These are phyloP conservation scores for Peucedramus taeniatus DNA, from an alignment of 2,113 vertebrate genomes.

Conservation along the genomic window DNA sequence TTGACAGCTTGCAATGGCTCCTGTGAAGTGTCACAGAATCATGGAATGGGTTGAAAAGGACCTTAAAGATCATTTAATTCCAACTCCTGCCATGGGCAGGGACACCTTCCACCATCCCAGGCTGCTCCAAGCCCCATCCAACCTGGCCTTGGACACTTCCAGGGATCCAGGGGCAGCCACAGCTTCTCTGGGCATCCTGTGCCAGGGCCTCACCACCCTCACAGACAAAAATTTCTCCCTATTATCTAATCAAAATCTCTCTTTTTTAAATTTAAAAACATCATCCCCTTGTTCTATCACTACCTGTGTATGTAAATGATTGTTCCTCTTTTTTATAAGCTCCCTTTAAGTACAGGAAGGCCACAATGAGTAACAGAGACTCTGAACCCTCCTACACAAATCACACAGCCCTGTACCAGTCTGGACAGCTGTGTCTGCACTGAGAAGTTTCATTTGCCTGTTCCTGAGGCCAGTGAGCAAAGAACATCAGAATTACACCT, in stretches of 20 bases:
- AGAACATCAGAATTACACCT: background rate
- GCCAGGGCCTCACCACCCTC: background rate
- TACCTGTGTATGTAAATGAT: background rate
- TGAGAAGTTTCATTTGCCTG: background rate
- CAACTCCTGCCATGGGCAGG: background rate
- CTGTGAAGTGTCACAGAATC: background rate
- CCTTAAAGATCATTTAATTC: rapidly evolving
- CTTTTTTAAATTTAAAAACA: background rate
- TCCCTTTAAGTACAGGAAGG: background rate
- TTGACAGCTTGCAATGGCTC: background rate
- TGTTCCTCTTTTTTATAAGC: background rate
- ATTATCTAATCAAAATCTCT: background rate
- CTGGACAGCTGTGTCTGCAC: background rate
- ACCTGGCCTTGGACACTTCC: background rate
- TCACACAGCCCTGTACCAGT: background rate
- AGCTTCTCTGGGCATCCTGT: background rate
- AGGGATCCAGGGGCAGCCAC: background rate
- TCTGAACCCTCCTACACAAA: background rate
- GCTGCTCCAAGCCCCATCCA: rapidly evolving
- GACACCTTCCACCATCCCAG: rapidly evolving
- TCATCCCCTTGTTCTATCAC: background rate
- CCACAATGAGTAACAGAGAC: rapidly evolving
- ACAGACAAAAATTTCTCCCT: background rate
- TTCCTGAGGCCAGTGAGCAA: background rate
- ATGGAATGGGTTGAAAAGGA: background rate